A percentile compares a stretch with the other conserved stretches of the same genome.
Conservation (phyloP, 1,140 invertebrate species). For the Drosophila arawakana region DNA sequence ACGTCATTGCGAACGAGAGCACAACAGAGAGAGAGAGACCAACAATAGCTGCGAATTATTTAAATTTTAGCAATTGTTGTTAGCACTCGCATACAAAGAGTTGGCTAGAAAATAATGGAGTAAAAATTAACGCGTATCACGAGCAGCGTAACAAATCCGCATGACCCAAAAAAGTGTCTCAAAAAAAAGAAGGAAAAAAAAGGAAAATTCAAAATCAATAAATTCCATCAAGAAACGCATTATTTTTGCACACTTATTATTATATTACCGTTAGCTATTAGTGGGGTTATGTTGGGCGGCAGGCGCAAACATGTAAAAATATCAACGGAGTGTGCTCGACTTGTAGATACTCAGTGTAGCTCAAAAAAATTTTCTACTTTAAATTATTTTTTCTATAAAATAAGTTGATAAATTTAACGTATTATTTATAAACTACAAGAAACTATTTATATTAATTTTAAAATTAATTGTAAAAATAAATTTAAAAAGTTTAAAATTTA, state of each 20-base stretch:
- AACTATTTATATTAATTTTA: no score
- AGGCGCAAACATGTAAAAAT: no score
- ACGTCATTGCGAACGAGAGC: slow-evolving; percentile 26
- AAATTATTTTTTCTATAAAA: no score
- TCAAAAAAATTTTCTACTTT: background rate
- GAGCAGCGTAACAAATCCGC: slow-evolving; percentile 6
- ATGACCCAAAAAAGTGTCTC: background rate
- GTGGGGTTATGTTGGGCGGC: background rate
- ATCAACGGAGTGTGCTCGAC: background rate
- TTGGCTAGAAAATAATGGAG: slow-evolving; percentile 16
- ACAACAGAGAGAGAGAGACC: background rate
- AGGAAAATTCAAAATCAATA: slow-evolving; percentile 15
- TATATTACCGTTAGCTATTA: background rate
- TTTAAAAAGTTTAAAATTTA: no score
- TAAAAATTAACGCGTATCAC: slow-evolving; percentile 37
- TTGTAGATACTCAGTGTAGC: background rate
- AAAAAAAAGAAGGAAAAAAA: slow-evolving; percentile 5
- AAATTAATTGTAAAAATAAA: no score
- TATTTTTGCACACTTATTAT: slow-evolving; percentile 10
- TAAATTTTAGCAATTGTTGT: slow-evolving; percentile 26
- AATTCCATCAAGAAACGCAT: slow-evolving; percentile 11
- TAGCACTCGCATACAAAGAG: slow-evolving; percentile 2
- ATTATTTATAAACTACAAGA: no score
- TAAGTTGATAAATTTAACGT: no score
- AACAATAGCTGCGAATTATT: slow-evolving; percentile 39